A percentile compares a stretch with the other conserved stretches of the same genome.
Evolutionary conservation across 2,113 vertebrate genomes (phyloP).

Genomic region (Percina caprodes): DNA sequence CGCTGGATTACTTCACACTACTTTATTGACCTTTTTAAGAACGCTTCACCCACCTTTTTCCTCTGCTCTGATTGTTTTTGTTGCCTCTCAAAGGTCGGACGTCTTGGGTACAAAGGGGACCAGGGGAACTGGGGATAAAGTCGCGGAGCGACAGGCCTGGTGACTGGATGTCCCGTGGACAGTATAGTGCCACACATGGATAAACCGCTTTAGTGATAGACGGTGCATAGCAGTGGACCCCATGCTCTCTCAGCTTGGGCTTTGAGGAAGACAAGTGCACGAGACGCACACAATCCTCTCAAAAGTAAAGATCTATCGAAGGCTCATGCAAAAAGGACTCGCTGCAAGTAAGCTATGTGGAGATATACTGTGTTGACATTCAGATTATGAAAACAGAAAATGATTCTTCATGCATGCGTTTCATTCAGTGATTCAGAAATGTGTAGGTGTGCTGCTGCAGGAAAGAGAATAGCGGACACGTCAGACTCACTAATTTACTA

Average conservation of each 20-base stretch:
- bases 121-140: constrained; percentile 15
- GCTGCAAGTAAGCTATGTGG: constrained; percentile 46
- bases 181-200: constrained; percentile 58
- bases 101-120: neutral
- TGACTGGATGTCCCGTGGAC: constrained; percentile 42
- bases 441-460: neutral
- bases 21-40: constrained; percentile 37
- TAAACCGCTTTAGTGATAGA: constrained; percentile 59
- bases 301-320: constrained; percentile 21
- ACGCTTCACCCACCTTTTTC: neutral
- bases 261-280: constrained; percentile 24
- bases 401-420: neutral
- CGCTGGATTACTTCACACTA: constrained; percentile 63
- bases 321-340: constrained; percentile 10
- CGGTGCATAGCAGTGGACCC: constrained; percentile 32
- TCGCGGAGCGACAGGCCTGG: neutral
- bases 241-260: constrained; percentile 7
- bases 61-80: constrained; percentile 3
- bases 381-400: neutral
- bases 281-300: constrained; percentile 20
- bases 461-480: neutral
- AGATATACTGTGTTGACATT: neutral
- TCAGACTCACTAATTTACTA: neutral
- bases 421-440: neutral
- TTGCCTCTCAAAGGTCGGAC: constrained; percentile 10